phyloP scores from a whole-genome alignment of 2,797 vertebrate genomes.

The Pteronotus mesoamericanus region DNA sequence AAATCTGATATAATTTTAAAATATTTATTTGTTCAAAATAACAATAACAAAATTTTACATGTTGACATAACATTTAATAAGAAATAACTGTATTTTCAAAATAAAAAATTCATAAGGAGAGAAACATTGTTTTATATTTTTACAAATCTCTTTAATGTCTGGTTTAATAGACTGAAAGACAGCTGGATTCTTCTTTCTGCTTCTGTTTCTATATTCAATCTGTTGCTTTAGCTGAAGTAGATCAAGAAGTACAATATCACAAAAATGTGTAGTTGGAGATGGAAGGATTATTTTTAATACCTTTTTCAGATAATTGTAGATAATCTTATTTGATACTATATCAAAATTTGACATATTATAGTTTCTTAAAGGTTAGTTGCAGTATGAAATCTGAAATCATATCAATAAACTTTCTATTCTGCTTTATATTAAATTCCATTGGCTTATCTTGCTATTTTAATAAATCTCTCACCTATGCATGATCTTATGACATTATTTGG shows the following conservation, averaged over 20 bases:
- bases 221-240: not conserved
- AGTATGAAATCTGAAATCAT: not conserved
- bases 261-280: not conserved
- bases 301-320: not conserved
- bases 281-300: not conserved
- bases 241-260: not conserved
- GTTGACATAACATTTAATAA: not conserved
- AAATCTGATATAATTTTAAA: not conserved
- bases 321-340: not conserved
- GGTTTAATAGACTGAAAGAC: not conserved
- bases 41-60: not conserved
- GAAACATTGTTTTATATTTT: not conserved
- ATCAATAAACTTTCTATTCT: not conserved
- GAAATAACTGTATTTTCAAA: conserved; percentile 21
- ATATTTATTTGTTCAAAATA: conserved; percentile 3
- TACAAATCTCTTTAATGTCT: not conserved
- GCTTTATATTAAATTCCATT: not conserved
- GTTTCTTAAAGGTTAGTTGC: not conserved
- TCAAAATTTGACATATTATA: not conserved
- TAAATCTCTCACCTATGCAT: not conserved
- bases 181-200: not conserved
- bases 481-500: conserved; percentile 12
- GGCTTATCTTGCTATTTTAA: not conserved
- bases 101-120: not conserved
- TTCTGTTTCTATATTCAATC: not conserved